Conservation (phyloP, 2,797 vertebrate genomes). For the Urocyon cinereoargenteus region DNA sequence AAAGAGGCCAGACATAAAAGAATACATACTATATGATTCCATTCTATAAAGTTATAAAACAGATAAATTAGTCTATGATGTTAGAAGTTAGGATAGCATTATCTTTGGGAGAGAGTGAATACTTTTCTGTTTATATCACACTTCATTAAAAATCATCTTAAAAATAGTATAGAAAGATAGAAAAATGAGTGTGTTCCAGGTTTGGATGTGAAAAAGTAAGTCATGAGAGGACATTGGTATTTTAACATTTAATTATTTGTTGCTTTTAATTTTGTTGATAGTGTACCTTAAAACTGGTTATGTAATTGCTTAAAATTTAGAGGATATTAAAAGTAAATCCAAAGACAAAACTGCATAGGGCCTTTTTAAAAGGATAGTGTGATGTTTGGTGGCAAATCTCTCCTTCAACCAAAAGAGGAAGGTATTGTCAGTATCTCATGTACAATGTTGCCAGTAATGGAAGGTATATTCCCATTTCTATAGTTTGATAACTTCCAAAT, state of each 20-base stretch:
- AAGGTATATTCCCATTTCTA: constrained; percentile 7
- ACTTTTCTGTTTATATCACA: constrained; percentile 26
- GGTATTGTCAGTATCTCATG: neutral
- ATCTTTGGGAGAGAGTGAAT: neutral
- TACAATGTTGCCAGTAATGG: constrained; percentile 40
- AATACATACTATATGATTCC: neutral
- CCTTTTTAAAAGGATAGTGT: constrained; percentile 25
- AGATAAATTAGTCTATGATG: constrained; percentile 1
- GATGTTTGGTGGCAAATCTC: neutral
- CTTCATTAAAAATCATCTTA: constrained; percentile 43
- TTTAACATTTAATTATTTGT: constrained; percentile 43
- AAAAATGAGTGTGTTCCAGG: neutral
- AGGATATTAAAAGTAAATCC: constrained; percentile 35
- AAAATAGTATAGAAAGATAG: constrained; percentile 39
- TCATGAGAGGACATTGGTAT: neutral
- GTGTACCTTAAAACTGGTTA: constrained; percentile 18
- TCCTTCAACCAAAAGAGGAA: neutral
- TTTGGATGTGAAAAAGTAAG: constrained; percentile 41
- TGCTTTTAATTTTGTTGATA: neutral
- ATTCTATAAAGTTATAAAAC: constrained; percentile 27
- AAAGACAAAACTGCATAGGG: neutral
- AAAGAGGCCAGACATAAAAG: constrained; percentile 10
- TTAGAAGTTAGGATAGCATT: neutral
- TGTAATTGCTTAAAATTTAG: constrained; percentile 44
- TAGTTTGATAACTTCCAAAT: constrained; percentile 30